Evolutionary conservation across 2,113 vertebrate species (phyloP), one percentile per base, ranked within the genome.

Genomic region (Leptosomus discolor): DNA sequence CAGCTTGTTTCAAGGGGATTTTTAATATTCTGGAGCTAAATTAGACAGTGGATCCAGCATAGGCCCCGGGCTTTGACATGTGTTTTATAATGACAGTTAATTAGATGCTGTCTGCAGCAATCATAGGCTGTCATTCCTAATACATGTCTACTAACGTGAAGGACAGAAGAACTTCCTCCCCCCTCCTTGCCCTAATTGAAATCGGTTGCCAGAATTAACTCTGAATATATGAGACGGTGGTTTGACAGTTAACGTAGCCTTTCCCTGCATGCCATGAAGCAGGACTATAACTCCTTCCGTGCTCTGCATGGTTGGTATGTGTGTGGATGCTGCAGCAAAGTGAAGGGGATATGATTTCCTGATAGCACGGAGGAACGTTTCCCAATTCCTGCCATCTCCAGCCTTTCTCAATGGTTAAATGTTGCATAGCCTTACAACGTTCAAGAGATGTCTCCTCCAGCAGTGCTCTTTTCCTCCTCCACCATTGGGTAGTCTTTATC

Each of bases 21-120:
- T 94, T 98, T 98, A 98, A 96, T 98, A 98, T 98, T 98, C 98
- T 77, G 69, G 94, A 95, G 97, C 94, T 96, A 97, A 98, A 98
- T 98, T 51, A 98, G 97, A 94, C 97, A 94, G 97, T 87, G 13
- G 96, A 96, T 97, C 96, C 94, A 88, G 97, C 97, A 67, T 83
- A 96, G 96, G 98, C 98, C 98, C 82, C 57, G 30, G 98, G 98
- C 98, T 98, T 97, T 98, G 98, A 98, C 99, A 99, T 99, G 99
- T 99, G 99, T 98, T 99, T 98, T 97, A 95, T 99, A 99, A 99
- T 99, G 99, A 99, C 98, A 98, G 98, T 98, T 99, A 99, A 99
- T 99, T 99, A 98, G 98, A 98, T 97, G 98, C 98, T 99, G 99
- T 99, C 98, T 98, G 97, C 98, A 96, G 98, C 98, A 99, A 99